phyloP scores from a whole-genome alignment of 2,888 invertebrate genomes.

The Pollenia angustigena region DNA sequence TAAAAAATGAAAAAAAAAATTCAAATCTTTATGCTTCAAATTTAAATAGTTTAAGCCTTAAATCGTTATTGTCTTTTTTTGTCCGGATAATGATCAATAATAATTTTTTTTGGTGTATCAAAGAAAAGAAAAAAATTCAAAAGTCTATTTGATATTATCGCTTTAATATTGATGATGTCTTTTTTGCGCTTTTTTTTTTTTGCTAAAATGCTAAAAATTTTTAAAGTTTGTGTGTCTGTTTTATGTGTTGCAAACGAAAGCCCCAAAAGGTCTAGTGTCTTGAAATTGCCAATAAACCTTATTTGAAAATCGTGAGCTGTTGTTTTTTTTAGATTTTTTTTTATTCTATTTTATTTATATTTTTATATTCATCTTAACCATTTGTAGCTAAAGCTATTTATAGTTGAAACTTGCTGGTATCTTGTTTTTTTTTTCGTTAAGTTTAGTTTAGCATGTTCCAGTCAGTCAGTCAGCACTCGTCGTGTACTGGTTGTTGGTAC shows the following conservation, averaged over 20 bases:
- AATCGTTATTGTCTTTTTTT: background rate
- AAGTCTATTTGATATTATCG: constrained; percentile 62
- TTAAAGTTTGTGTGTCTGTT: constrained; percentile 22
- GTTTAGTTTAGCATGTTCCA: constrained; percentile 14
- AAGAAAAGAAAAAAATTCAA: constrained; percentile 1
- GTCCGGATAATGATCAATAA: background rate
- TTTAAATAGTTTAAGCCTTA: background rate
- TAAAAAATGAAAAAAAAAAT: background rate
- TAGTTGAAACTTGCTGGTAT: constrained; percentile 56
- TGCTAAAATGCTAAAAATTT: constrained; percentile 1
- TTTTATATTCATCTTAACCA: constrained; percentile 37
- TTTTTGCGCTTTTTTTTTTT: constrained; percentile 31
- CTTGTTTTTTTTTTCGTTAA: background rate
- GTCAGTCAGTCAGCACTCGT: background rate
- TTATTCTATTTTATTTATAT: constrained; percentile 1
- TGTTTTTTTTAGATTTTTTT: constrained; percentile 17
- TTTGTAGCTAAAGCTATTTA: constrained; percentile 66
- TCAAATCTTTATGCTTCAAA: background rate
- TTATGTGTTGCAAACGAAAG: constrained; percentile 37
- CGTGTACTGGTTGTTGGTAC: background rate
- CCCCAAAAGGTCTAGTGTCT: constrained; percentile 72
- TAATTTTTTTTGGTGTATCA: constrained; percentile 48
- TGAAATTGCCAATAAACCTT: constrained; percentile 75
- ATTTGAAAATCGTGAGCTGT: constrained; percentile 77
- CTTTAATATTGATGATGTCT: constrained; percentile 59